Evolutionary conservation across 2,888 invertebrate species (phyloP).

Genomic region (Pecten maximus): DNA sequence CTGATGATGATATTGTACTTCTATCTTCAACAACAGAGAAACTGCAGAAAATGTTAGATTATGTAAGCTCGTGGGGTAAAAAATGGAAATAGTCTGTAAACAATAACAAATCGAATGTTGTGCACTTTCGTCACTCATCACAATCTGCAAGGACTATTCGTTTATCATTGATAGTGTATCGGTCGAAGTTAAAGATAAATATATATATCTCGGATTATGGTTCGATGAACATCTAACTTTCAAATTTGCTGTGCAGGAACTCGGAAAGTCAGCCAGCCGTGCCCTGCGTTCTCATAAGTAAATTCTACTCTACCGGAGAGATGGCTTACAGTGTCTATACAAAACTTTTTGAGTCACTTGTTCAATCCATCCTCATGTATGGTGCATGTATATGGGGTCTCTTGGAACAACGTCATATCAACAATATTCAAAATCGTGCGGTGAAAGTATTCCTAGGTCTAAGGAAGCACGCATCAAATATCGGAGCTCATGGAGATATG

Average conservation of each 20-base stretch:
- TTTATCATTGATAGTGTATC: not conserved
- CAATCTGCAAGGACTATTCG: not conserved
- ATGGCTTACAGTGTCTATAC: no score
- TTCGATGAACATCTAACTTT: constrained; percentile 35
- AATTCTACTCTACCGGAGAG: no score
- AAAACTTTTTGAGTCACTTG: no score
- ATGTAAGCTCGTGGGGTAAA: not conserved
- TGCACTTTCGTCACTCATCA: not conserved
- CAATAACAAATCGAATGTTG: not conserved
- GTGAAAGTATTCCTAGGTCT: not conserved
- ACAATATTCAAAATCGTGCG: not conserved
- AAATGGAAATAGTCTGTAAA: constrained; percentile 18
- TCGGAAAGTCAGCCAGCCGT: not conserved
- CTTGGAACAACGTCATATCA: not conserved
- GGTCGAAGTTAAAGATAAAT: not conserved
- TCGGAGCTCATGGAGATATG: not conserved
- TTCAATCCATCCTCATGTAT: no score
- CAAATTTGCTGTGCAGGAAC: constrained; percentile 30
- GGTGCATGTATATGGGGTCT: no score
- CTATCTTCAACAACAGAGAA: not conserved
- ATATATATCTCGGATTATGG: constrained; percentile 6
- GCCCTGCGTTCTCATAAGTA: not conserved
- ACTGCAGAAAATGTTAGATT: not conserved
- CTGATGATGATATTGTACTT: constrained; percentile 30
- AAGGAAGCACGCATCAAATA: not conserved